Evolutionary conservation across 2,888 invertebrate species (phyloP).

Genomic region (Stenolophus ochropezus): DNA sequence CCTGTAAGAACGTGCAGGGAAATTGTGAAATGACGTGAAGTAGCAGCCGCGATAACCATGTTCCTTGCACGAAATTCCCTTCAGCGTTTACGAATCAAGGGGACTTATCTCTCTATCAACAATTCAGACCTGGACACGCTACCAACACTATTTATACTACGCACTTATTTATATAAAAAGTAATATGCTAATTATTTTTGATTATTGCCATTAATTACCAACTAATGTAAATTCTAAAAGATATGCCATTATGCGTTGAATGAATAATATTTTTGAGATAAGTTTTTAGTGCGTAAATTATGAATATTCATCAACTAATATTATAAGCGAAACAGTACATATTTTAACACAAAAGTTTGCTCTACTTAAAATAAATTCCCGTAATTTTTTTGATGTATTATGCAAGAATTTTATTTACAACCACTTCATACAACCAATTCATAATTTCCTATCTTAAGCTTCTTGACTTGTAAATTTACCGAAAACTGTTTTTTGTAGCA

Average conservation of each 20-base stretch:
- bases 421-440: too few species aligned
- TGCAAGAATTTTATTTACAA: too few species aligned
- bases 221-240: neutral
- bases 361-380: too few species aligned
- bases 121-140: constrained; percentile 5
- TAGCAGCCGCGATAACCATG: constrained; percentile 17
- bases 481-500: too few species aligned
- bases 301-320: neutral
- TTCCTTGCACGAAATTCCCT: constrained; percentile 25
- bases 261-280: neutral
- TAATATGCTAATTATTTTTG: constrained; percentile 22
- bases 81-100: neutral
- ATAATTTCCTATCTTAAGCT: too few species aligned
- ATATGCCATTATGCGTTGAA: neutral
- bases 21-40: constrained; percentile 35
- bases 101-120: constrained; percentile 6
- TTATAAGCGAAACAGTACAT: neutral
- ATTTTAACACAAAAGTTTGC: neutral
- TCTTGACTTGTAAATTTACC: too few species aligned
- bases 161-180: constrained; percentile 7
- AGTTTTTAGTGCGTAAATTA: constrained; percentile 13
- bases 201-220: neutral
- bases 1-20: constrained; percentile 27
- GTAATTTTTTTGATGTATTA: too few species aligned
- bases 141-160: neutral